Base-by-base conservation (phyloP, 2,888 invertebrate species). In the Automeris io region DNA sequence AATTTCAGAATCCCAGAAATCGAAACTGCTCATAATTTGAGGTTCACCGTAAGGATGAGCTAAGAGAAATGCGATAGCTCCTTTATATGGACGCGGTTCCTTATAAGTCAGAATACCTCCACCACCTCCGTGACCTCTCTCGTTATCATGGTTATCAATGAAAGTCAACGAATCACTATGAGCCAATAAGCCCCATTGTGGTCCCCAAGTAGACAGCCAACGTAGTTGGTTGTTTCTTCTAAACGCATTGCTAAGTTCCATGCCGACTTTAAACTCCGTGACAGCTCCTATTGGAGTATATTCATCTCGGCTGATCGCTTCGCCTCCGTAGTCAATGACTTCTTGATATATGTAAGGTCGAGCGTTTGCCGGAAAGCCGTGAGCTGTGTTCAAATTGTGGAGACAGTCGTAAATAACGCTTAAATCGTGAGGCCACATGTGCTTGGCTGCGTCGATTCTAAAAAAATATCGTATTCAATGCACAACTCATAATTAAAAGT, bases 1-100 rank as follows among this genome's bases (percentile, higher is more conserved):
- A 41, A 75, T 55, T 60, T 91, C 90, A 0, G 82, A 76, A 47
- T 89, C 62, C 40, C 73, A 73, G 65, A 95, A 97, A 25, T 71
- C 80, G 59, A 91, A 97, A 48, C 96, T 95, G 62, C 95, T 96
- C 94, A 97, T 95, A 16, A 97, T 85, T 33, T 93, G 90, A 0
- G 94, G 91, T 41, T 91, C 89, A 1, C 94, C 94, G 50, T 94
- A 95, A 0, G 94, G 91, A 85, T 93, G 92, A 0, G 96, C 95
- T 51, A 98, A 69, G 82, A 93, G 91, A 70, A 96, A 97, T 0
- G 95, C 95, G 1, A 91, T 91, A 0, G 96, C 97, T 86, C 88
- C 86, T 49, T 90, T 93, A 67, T 94, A 94, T n/a, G 86, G 80
- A 43, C 87, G 89, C 0, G 91, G 43, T 0, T 87, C 67, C 57